phyloP scores from a whole-genome alignment of 2,113 vertebrate species.

The Poecile atricapillus region DNA sequence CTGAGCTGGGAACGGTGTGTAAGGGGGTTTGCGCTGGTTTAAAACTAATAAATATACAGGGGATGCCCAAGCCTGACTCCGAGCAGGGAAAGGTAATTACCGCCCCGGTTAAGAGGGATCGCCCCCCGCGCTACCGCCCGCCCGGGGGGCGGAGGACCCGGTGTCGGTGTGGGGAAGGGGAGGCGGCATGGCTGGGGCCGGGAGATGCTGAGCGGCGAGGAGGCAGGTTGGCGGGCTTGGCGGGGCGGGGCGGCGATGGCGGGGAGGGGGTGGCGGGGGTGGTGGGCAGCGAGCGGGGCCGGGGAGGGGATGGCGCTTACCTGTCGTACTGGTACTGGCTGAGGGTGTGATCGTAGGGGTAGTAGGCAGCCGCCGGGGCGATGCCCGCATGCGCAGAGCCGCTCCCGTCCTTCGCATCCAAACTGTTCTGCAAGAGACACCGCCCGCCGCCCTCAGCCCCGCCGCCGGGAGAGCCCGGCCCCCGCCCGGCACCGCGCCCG shows the following conservation, averaged over 20 bases:
- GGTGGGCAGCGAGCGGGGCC: not conserved
- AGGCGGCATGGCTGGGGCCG: not conserved
- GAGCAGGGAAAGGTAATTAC: not conserved
- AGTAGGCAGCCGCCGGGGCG: slow-evolving; percentile 89
- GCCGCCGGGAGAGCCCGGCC: not conserved
- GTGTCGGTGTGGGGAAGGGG: not conserved
- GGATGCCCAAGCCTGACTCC: not conserved
- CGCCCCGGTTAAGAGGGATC: not conserved
- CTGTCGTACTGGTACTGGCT: slow-evolving; percentile 98
- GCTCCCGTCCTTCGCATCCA: slow-evolving; percentile 89
- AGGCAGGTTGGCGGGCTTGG: not conserved
- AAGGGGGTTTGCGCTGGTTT: not conserved
- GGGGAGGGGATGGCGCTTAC: slow-evolving; percentile 66
- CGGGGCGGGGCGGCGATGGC: not conserved
- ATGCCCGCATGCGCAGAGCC: slow-evolving; percentile 91
- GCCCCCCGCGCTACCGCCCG: not conserved
- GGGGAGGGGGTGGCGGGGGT: not conserved
- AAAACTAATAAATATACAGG: not conserved
- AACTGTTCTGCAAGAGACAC: slow-evolving; percentile 82
- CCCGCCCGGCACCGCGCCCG: not conserved
- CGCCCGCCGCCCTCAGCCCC: slow-evolving; percentile 12
- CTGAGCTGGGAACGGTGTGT: not conserved
- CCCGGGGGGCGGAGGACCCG: not conserved
- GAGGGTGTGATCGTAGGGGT: slow-evolving; percentile 91
- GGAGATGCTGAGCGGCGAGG: not conserved